phyloP scores from a whole-genome alignment of 2,113 vertebrate genomes.

The Nymphicus hollandicus region DNA sequence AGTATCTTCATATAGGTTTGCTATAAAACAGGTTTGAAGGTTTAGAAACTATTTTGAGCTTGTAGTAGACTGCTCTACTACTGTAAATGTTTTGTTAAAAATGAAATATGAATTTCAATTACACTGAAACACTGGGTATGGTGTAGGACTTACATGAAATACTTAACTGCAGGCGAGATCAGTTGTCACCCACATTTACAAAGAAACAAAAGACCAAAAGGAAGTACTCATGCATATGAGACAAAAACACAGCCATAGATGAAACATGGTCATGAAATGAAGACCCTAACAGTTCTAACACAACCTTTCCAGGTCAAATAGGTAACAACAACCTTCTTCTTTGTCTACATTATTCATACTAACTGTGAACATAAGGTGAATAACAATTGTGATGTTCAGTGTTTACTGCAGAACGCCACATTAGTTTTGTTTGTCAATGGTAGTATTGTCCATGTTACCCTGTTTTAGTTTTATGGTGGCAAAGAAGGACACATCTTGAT shows the following conservation, averaged over 20 bases:
- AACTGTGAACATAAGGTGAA: accelerated
- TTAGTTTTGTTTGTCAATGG: slow-evolving; percentile 46
- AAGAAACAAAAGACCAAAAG: background rate
- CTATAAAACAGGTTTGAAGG: background rate
- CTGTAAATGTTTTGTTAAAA: background rate
- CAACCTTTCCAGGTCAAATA: background rate
- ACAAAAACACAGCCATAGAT: background rate
- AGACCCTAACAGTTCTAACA: background rate
- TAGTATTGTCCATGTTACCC: slow-evolving; percentile 66
- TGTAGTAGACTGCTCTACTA: background rate
- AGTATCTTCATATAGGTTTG: background rate
- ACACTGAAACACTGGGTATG: background rate
- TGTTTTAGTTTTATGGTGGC: slow-evolving; percentile 81
- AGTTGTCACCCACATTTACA: background rate
- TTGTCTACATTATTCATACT: background rate
- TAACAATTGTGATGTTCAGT: background rate
- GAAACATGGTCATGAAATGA: background rate
- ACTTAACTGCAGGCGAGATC: background rate
- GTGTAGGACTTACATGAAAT: background rate
- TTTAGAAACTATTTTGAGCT: background rate
- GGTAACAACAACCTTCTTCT: background rate
- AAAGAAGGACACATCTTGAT: slow-evolving; percentile 89
- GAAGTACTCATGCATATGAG: background rate
- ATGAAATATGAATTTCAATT: background rate
- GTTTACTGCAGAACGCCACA: background rate